A percentile compares a stretch with the other conserved stretches of the same genome.
These are phyloP conservation scores for Magallana ariakensis DNA, from an alignment of 1,140 invertebrate genomes.

Conservation along the genomic window DNA sequence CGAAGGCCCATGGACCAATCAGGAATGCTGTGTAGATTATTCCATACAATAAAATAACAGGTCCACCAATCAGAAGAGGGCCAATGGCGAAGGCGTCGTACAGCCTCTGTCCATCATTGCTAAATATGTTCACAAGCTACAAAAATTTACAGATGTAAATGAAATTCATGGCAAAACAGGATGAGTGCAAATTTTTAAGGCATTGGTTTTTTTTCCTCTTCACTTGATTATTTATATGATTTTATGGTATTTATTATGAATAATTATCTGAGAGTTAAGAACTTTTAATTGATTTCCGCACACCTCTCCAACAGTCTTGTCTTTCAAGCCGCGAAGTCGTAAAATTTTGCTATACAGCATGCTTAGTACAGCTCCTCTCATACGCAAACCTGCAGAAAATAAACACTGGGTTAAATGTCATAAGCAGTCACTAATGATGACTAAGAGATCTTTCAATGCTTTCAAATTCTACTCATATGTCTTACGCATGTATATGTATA, in stretches of 20 bases:
- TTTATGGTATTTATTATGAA: too few relatives aligned
- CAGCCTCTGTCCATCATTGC: conserved; percentile 85
- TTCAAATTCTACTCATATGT: background rate
- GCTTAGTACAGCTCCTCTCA: conserved; percentile 83
- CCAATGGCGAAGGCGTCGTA: conserved; percentile 84
- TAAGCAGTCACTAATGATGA: background rate
- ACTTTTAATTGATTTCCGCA: conserved; percentile 46
- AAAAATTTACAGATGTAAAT: conserved; percentile 62
- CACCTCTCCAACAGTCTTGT: conserved; percentile 84
- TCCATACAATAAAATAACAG: conserved; percentile 83
- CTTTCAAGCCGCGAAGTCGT: conserved; percentile 81
- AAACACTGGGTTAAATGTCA: background rate
- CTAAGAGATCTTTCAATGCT: background rate
- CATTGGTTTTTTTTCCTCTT: too few relatives aligned
- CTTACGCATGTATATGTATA: background rate
- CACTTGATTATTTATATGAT: too few relatives aligned
- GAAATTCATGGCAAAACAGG: too few relatives aligned
- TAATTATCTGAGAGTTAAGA: too few relatives aligned
- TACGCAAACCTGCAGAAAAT: conserved; percentile 81
- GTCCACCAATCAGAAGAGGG: conserved; percentile 84
- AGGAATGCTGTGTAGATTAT: conserved; percentile 83
- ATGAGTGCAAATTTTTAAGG: too few relatives aligned
- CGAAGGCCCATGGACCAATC: conserved; percentile 84
- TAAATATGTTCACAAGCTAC: conserved; percentile 86
- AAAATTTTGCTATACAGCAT: conserved; percentile 85